Evolutionary conservation across 2,113 vertebrate genomes (phyloP), one percentile per base, ranked within the genome.

Genomic region (Edolisoma coerulescens): DNA sequence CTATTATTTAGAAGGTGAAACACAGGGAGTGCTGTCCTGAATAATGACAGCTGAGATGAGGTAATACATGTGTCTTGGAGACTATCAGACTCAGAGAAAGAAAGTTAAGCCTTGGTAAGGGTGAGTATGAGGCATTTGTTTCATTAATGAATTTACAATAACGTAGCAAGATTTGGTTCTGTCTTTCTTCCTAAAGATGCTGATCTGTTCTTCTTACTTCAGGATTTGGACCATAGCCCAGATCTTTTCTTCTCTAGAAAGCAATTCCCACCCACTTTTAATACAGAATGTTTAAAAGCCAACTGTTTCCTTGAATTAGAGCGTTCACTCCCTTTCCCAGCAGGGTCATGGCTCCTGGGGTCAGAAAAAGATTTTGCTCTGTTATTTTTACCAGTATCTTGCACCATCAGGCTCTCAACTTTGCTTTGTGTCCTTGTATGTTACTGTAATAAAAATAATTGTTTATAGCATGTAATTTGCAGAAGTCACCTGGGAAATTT

Each of bases 261-360:
- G 50, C 27, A 73, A 74, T 45, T 90, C 39, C 67, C 30, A 74
- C 17, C 4, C 52, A 27, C 19, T 65, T 88, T 82, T 78, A 70
- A 50, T 49, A 32, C 21, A 76, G 33, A 90, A 85, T n/a, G 8
- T 5, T 84, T 85, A 45, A 94, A 91, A 89, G 28, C n/a, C 63
- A 94, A 73, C 45, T 33, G 39, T 68, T 94, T 95, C 67, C 67
- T 91, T 79, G 91, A 95, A 83, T 69, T 79, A 57, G 61, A 53
- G 53, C 6, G 3, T 30, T 82, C 45, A 71, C 49, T 87, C 50
- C 23, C 35, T 89, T 96, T 96, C 78, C 81, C 89, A 95, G 84
- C 65, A 87, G 71, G n/a, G 64, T 69, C 11, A 33, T 69, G 80
- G 32, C n/a, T 80, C 42, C 81, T 39, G 21, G 78, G 59, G 57